Percentiles rank a stretch among this genome's conserved stretches.
phyloP scores from a whole-genome alignment of 1,140 invertebrate species.

The Papilio helenus region DNA sequence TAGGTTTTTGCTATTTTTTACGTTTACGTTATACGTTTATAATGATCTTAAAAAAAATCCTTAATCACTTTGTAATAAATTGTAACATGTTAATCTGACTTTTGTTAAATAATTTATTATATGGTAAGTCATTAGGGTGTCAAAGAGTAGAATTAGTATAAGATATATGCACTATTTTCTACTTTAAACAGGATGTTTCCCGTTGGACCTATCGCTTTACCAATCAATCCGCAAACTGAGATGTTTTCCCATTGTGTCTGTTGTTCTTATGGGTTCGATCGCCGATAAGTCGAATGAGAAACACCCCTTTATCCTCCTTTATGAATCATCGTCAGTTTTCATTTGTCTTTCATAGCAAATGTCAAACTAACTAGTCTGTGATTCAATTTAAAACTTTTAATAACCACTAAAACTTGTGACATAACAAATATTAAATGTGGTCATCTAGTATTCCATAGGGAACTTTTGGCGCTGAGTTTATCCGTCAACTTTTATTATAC shows the following conservation, averaged over 20 bases:
- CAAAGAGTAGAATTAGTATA: background rate
- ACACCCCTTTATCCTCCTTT: no score
- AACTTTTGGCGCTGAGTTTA: background rate
- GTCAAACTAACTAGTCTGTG: background rate
- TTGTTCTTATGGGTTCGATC: no score
- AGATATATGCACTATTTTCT: background rate
- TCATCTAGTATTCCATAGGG: constrained; percentile 11
- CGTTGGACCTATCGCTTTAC: no score
- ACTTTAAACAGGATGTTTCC: no score
- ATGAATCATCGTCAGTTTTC: background rate
- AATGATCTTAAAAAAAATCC: background rate
- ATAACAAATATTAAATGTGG: constrained; percentile 14
- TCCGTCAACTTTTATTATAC: constrained; percentile 2
- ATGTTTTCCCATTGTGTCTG: no score
- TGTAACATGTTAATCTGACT: background rate
- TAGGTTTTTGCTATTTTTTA: background rate
- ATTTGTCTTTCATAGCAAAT: background rate
- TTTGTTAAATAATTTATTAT: no score
- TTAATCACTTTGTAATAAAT: background rate
- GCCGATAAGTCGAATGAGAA: no score
- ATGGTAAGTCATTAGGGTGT: background rate
- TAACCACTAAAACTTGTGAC: background rate
- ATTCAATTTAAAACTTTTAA: constrained; percentile 30
- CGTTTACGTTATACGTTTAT: background rate
- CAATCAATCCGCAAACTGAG: no score